Evolutionary conservation across 2,888 invertebrate genomes (phyloP).

Genomic region (Heliconius hortense): DNA sequence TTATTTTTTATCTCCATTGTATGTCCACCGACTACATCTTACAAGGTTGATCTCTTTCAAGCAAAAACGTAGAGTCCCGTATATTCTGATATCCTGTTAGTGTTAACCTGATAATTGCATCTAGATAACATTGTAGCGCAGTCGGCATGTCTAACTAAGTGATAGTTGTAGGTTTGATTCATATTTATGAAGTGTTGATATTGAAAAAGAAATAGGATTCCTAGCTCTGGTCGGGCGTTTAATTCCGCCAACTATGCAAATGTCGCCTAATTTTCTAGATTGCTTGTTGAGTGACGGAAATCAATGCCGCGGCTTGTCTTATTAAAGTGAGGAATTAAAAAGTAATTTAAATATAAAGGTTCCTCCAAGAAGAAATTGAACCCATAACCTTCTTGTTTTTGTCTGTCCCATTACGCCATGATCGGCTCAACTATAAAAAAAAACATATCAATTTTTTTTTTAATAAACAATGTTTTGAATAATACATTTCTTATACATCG

Average conservation of each 20-base stretch:
- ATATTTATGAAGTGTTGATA: too few relatives aligned
- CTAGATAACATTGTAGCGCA: neutral
- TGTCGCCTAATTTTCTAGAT: neutral
- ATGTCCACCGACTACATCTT: constrained; percentile 17
- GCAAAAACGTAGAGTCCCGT: constrained; percentile 9
- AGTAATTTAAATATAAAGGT: neutral
- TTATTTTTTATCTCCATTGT: constrained; percentile 28
- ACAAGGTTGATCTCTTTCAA: constrained; percentile 23
- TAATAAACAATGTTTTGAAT: neutral
- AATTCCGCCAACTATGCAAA: neutral
- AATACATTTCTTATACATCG: neutral
- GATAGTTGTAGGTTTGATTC: neutral
- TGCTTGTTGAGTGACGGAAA: neutral
- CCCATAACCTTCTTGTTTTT: neutral
- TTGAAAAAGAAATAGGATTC: too few relatives aligned
- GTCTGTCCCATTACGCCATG: neutral
- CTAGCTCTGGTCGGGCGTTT: too few relatives aligned
- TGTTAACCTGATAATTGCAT: neutral
- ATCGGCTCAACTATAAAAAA: neutral
- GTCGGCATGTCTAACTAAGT: neutral
- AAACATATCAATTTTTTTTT: neutral
- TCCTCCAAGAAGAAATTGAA: neutral
- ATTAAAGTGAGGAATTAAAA: neutral
- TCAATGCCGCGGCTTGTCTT: neutral
- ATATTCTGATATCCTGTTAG: constrained; percentile 10